Conservation (phyloP, 1,140 invertebrate species). For the Glossosoma conforme region DNA sequence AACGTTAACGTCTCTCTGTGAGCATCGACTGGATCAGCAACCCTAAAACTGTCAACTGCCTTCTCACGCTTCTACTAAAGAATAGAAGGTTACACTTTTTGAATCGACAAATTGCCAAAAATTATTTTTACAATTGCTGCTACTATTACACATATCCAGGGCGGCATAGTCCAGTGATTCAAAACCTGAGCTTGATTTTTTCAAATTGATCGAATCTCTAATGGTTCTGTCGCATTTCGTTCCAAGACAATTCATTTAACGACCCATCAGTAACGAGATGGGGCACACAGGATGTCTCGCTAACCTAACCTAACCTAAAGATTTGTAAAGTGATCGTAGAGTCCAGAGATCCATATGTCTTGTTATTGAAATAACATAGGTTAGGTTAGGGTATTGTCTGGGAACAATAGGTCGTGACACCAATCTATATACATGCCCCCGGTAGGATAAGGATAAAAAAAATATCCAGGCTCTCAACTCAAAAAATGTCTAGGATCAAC, state of each 20-base stretch:
- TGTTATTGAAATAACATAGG: too few relatives aligned
- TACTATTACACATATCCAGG: not conserved
- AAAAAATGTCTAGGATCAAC: too few relatives aligned
- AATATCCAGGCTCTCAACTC: too few relatives aligned
- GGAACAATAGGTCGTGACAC: too few relatives aligned
- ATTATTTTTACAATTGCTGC: not conserved
- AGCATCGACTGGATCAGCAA: too few relatives aligned
- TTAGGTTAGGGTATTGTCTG: too few relatives aligned
- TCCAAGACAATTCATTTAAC: not conserved
- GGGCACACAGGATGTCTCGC: not conserved
- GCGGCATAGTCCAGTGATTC: conserved; percentile 5
- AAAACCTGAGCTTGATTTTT: not conserved
- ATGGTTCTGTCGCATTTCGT: not conserved
- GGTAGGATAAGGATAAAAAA: too few relatives aligned
- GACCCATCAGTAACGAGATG: not conserved
- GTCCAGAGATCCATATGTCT: too few relatives aligned
- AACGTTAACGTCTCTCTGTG: too few relatives aligned
- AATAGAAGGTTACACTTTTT: not conserved
- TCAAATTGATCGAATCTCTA: conserved; percentile 2
- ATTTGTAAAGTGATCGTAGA: too few relatives aligned
- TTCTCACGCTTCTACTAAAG: not conserved
- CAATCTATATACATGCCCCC: too few relatives aligned
- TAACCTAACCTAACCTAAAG: not conserved
- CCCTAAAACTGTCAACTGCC: too few relatives aligned
- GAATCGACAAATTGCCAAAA: not conserved